Base-by-base conservation (phyloP, 2,888 invertebrate genomes). In the Campopleginae sp. region DNA sequence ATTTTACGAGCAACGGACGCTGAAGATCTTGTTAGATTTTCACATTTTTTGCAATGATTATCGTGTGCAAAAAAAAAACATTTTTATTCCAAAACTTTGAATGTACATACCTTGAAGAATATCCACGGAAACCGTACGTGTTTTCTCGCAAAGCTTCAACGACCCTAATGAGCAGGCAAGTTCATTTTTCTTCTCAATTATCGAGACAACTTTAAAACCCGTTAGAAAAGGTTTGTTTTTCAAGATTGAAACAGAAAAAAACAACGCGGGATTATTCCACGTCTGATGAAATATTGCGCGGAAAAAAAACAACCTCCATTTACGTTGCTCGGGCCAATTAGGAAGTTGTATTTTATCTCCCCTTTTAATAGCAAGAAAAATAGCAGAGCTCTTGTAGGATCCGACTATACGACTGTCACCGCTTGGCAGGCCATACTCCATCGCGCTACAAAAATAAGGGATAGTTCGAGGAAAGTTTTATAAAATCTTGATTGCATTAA, bases 311-410 rank as follows among this genome's bases (percentile, higher is more conserved):
- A 38, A 23, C 17, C 14, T 51, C 38, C 27, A 54, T 65, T 38
- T 23, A 54, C 65, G 48, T 72, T 68, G 42, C 74, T 74, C 79
- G 70, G 66, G 63, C 70, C n/a, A 38, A 19, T 54, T 72, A 78
- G 76, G 33, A 38, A 46, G 42, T 61, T 54, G 6, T 44, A 27
- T 31, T 58, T 68, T 48, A 66, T 65, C 66, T 33, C 27, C 38
- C 65, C 51, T n/a, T 48, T 42, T 27, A 51, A 65, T 71, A 27
- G 12, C 48, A 27, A 72, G 77, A 33, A 65, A 51, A 72, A 46
- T 58, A 65, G 44, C 54, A 2, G 51, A 19, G 38, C 42, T 63
- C 65, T 51, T 38, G 19, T 72, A 78, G 31, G 72, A 80, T 80
- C 65, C 33, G 65, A 80, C 61, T 58, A 48, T 72, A 65, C 54